Base-by-base conservation (phyloP, 1,140 invertebrate genomes). In the Diachasma alloeum region DNA sequence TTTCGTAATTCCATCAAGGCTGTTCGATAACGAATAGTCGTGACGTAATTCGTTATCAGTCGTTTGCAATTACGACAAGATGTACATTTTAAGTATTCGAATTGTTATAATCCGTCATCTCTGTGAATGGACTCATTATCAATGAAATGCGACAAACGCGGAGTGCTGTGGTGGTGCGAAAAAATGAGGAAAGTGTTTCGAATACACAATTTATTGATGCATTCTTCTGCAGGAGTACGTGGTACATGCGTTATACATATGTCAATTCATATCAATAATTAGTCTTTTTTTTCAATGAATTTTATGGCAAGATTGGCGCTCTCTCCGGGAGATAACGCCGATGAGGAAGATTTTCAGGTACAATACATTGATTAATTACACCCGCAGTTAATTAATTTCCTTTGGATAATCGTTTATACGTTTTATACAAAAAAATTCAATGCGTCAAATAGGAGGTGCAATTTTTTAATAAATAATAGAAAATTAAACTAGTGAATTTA, bases 391-490 rank as follows among this genome's bases (percentile, higher is more conserved):
- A 42, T 42, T 42, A 10, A 42, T 42, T 42, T 42, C 6, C 39
- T 42, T 13, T 42, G 39, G 39, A 42, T 42, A 42, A 42, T 42
- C 39, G 39, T 13, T 10, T 4, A 1, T 1, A 13, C 39, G 39
- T 42, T 42, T 42, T 42, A 42, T 6, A 42, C 39, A 42, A 42
- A 53, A 53, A n/a, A 53, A 53, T 4, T 46, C 44, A 31, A 31
- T 42, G 13, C 13, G 9, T 42, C n/a, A n/a, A n/a, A n/a, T 42
- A 4, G 39, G 13, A 42, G 48, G 48, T 53, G 48, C 17, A 53
- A 53, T 53, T 26, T 1, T 63, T 63, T 4, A 63, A 63, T 44
- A 48, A 76, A 56, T 42, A 78, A 79, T 42, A 76, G 44, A n/a
- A 53, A 53, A 53, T 17, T 53, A 53, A 53, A 17, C 48, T 53